phyloP scores from a whole-genome alignment of 2,888 invertebrate genomes.

The Arctia plantaginis region DNA sequence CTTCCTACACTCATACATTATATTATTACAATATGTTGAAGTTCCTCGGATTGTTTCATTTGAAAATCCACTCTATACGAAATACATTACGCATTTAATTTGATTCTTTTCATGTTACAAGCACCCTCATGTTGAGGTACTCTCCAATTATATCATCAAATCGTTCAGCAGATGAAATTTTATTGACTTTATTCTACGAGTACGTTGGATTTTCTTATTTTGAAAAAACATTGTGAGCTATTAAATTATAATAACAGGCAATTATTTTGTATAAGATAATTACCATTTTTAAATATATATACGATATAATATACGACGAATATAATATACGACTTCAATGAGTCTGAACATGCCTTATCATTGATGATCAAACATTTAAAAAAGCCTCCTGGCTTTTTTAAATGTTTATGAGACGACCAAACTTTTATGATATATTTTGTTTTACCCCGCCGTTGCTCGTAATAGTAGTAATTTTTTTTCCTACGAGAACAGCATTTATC shows the following conservation, averaged over 20 bases:
- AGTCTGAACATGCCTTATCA: neutral
- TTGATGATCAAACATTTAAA: neutral
- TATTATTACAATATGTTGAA: neutral
- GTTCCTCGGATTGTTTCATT: neutral
- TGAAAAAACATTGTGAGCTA: neutral
- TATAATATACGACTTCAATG: neutral
- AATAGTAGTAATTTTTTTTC: neutral
- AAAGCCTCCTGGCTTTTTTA: neutral
- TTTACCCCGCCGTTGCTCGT: neutral
- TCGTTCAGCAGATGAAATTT: conserved; percentile 8
- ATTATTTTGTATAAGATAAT: neutral
- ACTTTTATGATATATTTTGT: neutral
- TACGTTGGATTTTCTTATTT: conserved; percentile 9
- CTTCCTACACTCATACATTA: neutral
- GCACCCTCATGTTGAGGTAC: conserved; percentile 10
- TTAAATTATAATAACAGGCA: neutral
- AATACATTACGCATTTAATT: conserved; percentile 6
- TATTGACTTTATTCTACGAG: conserved; percentile 10
- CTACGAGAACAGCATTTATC: no score
- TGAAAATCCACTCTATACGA: neutral
- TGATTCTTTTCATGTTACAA: neutral
- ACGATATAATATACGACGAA: no score
- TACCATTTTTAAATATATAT: neutral
- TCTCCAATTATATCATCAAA: conserved; percentile 24
- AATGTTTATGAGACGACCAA: neutral